Base-by-base conservation (phyloP, 2,888 invertebrate genomes). In the Quadriops clusia region DNA sequence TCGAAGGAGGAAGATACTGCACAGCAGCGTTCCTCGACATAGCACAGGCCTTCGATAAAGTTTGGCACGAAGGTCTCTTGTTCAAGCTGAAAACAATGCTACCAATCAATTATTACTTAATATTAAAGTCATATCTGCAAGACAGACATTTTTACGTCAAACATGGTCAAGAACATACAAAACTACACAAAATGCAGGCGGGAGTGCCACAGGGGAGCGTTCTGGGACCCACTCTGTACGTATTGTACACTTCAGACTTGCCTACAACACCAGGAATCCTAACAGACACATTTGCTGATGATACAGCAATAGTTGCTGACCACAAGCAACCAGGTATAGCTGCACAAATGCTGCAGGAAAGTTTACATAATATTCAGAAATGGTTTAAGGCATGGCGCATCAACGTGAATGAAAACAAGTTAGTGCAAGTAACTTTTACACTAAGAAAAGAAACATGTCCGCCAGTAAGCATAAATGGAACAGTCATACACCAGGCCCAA, bases 341-440 rank as follows among this genome's bases (percentile, higher is more conserved):
- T 9, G 13, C 9, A 3, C 23, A 15, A n/a, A 11, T n/a, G 4
- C n/a, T 30, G 8, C 30, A 30, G 20, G 9, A 8, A 7, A n/a
- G 25, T 15, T 5, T 30, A 7, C 17, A 36, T 27, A 21, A 23
- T 11, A 23, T 33, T 10, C 17, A 16, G n/a, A 15, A 22, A 6
- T 41, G 39, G 41, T 14, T 35, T 3, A 27, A 26, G 11, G 32
- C 15, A 14, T 42, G 41, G 40, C 28, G 34, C 11, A 38, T 38
- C 8, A 42, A 28, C 23, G 17, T 35, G 9, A 42, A 42, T 28
- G 28, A 31, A 34, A 17, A 10, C 3, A 43, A 43, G 18, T 39
- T 36, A n/a, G 28, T 23, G 3, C 34, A 37, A 18, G 29, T 43
- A 10, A 43, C 42, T 9, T 43, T 42, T 22, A 35, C 43, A 7